Conservation (phyloP, 1,140 invertebrate genomes). For the Sitobion miscanthi region DNA sequence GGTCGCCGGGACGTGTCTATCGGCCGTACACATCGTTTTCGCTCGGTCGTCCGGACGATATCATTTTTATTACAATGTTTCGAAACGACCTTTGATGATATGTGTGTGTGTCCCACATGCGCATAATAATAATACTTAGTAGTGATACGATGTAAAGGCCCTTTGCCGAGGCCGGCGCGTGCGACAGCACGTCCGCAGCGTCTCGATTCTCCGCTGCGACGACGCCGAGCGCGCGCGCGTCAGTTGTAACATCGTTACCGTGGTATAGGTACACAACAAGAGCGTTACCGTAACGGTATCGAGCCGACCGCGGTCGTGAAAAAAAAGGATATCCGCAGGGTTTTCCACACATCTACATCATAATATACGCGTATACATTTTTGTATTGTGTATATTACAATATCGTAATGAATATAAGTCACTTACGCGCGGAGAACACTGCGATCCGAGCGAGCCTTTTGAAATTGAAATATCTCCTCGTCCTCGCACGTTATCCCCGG, state of each 20-base stretch:
- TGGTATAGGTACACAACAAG: not conserved
- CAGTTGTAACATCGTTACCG: not conserved
- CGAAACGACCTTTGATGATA: not conserved
- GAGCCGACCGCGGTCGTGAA: not conserved
- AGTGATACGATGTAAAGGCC: too few species aligned
- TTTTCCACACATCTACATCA: not conserved
- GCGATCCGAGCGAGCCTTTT: not conserved
- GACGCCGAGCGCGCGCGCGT: not conserved
- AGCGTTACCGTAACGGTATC: not conserved
- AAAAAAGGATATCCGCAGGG: not conserved
- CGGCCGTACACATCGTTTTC: not conserved
- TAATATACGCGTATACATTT: too few species aligned
- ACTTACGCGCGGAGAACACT: not conserved
- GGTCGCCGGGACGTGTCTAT: not conserved
- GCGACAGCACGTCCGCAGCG: not conserved
- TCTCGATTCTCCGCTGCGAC: not conserved
- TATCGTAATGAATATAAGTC: not conserved
- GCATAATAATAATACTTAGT: too few species aligned
- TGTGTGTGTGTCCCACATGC: too few species aligned
- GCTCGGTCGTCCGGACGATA: not conserved
- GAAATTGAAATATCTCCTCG: slow-evolving; percentile 16
- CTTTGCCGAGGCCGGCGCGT: not conserved
- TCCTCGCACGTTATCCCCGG: not conserved
- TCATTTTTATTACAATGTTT: not conserved
- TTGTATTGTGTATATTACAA: too few species aligned